These are phyloP conservation scores for Beris chalybata DNA, from an alignment of 2,888 invertebrate species.

Conservation along the genomic window DNA sequence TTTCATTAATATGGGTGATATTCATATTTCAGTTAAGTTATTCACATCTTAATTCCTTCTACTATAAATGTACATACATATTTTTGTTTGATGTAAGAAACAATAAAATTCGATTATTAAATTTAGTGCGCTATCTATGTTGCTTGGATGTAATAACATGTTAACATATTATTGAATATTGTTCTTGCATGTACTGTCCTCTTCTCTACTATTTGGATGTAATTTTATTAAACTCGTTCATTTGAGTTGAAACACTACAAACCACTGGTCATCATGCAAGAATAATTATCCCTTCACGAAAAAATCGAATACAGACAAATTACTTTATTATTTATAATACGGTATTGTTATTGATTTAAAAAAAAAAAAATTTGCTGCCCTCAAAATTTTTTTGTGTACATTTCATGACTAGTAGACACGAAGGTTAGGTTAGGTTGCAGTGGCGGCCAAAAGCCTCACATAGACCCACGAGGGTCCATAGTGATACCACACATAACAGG, in stretches of 20 bases:
- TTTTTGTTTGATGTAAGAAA: constrained; percentile 16
- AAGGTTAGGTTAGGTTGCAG: no score
- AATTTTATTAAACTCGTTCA: constrained; percentile 9
- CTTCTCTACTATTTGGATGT: constrained; percentile 20
- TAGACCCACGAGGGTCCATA: no score
- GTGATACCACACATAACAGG: no score
- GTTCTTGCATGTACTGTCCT: constrained; percentile 35
- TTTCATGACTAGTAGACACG: no score
- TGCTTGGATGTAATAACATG: constrained; percentile 25
- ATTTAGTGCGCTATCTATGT: constrained; percentile 27
- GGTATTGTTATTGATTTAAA: no score
- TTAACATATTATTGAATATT: constrained; percentile 15
- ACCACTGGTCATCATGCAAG: constrained; percentile 7
- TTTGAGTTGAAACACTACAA: no score
- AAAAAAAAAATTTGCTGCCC: no score
- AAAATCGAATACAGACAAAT: constrained; percentile 1
- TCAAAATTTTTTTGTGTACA: no score
- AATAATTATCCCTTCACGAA: background rate
- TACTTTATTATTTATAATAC: no score
- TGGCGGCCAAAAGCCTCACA: no score
- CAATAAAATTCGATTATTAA: constrained; percentile 21
- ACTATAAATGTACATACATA: constrained; percentile 1
- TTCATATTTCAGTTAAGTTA: constrained; percentile 7
- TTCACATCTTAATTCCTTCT: constrained; percentile 2
- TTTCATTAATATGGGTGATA: constrained; percentile 13